Percentiles rank a stretch among this genome's conserved stretches.
phyloP scores from a whole-genome alignment of 2,888 invertebrate genomes.

The Tetragonisca angustula region DNA sequence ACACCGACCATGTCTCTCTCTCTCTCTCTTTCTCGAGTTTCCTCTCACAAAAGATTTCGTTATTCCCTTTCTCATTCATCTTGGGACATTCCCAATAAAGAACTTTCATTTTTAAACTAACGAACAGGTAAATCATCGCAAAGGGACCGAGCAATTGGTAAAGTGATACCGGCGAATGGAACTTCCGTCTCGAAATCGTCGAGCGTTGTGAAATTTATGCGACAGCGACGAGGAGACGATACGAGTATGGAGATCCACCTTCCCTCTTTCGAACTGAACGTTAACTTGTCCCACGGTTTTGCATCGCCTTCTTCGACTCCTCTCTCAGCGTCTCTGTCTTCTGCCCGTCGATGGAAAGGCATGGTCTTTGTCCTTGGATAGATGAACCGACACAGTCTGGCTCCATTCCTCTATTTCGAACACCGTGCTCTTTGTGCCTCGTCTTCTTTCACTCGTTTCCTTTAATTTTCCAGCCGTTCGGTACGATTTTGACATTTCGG shows the following conservation, averaged over 20 bases:
- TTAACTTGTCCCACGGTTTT: conserved; percentile 24
- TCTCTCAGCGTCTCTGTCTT: neutral
- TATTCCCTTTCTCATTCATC: conserved; percentile 3
- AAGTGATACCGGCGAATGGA: neutral
- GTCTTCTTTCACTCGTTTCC: conserved; percentile 12
- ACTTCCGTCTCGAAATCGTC: neutral
- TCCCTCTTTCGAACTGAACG: neutral
- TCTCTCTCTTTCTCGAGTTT: neutral
- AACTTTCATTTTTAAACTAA: too few relatives aligned
- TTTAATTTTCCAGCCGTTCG: conserved; percentile 39
- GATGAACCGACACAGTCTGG: neutral
- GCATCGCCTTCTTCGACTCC: conserved; percentile 25
- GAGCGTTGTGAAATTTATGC: neutral
- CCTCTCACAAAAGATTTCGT: conserved; percentile 37
- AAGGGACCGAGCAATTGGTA: neutral
- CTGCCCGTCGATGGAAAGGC: neutral
- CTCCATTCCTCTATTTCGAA: conserved; percentile 25
- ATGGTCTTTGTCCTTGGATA: conserved; percentile 22
- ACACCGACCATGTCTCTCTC: conserved; percentile 50
- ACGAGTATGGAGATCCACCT: neutral
- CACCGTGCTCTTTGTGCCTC: conserved; percentile 14
- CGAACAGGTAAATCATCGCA: neutral
- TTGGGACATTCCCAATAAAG: neutral
- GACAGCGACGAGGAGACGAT: neutral
- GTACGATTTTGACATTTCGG: conserved; percentile 32